Evolutionary conservation across 2,888 invertebrate species (phyloP), one percentile per base, ranked within the genome.

Genomic region (Tachina fera): DNA sequence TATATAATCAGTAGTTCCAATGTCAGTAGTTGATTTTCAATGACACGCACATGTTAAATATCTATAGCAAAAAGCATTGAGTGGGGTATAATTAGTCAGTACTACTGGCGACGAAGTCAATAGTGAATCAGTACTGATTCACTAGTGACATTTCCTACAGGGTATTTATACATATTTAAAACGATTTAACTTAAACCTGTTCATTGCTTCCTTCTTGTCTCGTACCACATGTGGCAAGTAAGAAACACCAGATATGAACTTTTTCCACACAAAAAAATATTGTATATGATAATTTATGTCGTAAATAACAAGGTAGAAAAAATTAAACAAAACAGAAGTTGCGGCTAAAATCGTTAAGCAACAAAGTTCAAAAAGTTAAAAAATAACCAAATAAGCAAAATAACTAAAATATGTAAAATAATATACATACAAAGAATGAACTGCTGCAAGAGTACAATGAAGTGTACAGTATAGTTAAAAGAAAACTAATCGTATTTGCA

Each of bases 201-300:
- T 71, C 61, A 70, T 56, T 76, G 61, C 41, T 63, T 41, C 10
- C 13, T 56, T 56, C 14, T 47, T 56, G 10, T 65, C 22, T 67
- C 31, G 31, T 61, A 39, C 70, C 60, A 61, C 75, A 68, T 75
- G 31, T 74, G 49, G 43, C 16, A 14, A 43, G n/a, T 31, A 19
- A 75, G 45, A 45, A 61, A 56, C 63, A 71, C 47, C 79, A 80
- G 71, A 53, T 75, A 75, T 51, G 31, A 74, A 67, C 49, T 74
- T 60, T 80, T 68, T 77, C n/a, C 6, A 4, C 6, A 4, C 16
- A 60, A 13, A 60, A 58, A 31, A 41, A 43, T n/a, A 74, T 14
- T 74, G 53, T 67, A 53, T 81, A 75, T 81, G 68, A 68, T 75
- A 81, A 81, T 75, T 75, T 81, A 75, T 81, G 75, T 72, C 53